Evolutionary conservation across 2,797 vertebrate species (phyloP).

Genomic region (Columba guinea): DNA sequence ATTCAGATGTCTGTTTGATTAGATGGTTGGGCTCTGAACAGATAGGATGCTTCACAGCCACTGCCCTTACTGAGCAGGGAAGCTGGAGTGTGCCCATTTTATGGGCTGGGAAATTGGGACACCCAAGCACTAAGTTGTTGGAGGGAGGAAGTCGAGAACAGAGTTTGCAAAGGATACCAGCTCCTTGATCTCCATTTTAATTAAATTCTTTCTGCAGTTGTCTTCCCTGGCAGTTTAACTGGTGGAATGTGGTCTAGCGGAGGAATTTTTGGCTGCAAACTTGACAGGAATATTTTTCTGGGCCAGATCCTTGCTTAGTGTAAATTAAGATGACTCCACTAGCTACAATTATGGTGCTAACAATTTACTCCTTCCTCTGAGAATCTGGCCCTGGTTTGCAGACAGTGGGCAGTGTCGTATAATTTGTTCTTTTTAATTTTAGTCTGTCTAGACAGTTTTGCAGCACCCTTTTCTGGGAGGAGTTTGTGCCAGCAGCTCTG

Average conservation of each 20-base stretch:
- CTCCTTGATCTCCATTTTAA: slow-evolving; percentile 46
- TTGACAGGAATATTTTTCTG: slow-evolving; percentile 45
- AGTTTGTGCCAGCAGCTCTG: slow-evolving; percentile 8
- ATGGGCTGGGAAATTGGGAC: slow-evolving; percentile 15
- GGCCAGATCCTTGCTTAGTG: slow-evolving; percentile 34
- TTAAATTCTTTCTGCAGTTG: slow-evolving; percentile 55
- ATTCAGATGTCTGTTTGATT: slow-evolving; percentile 1
- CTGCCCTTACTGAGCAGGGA: neutral
- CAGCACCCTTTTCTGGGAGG: slow-evolving; percentile 4
- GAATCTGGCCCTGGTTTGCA: slow-evolving; percentile 30
- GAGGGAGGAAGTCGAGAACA: neutral
- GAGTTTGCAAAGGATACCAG: slow-evolving; percentile 37
- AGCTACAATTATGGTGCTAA: neutral
- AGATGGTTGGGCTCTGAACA: slow-evolving; percentile 11
- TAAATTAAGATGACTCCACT: slow-evolving; percentile 34
- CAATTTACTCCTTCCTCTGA: slow-evolving; percentile 19
- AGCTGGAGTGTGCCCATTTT: neutral
- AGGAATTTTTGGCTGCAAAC: slow-evolving; percentile 45
- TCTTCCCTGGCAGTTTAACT: slow-evolving; percentile 45
- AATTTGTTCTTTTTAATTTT: slow-evolving; percentile 59
- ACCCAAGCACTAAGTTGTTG: neutral
- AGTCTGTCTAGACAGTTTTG: slow-evolving; percentile 56
- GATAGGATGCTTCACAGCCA: neutral
- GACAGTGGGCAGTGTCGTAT: slow-evolving; percentile 46
- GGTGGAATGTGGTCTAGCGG: slow-evolving; percentile 23